phyloP scores from a whole-genome alignment of 2,113 vertebrate genomes.

The Aptenodytes forsteri region DNA sequence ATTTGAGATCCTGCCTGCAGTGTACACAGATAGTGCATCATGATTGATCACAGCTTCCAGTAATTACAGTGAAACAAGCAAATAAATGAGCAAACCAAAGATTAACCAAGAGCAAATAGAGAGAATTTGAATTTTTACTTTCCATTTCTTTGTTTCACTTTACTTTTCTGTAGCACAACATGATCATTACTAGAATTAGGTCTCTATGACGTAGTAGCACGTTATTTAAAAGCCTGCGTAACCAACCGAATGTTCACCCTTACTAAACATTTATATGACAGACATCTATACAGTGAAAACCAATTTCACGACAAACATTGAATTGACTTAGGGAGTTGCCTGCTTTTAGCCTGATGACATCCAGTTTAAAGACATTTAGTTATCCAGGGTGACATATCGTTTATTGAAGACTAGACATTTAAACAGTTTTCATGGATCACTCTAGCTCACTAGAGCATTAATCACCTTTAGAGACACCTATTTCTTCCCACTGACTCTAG shows the following conservation, averaged over 20 bases:
- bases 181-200: neutral
- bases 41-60: neutral
- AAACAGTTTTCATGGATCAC: fast-evolving
- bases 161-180: neutral
- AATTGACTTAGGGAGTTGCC: neutral
- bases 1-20: neutral
- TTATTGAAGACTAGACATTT: neutral
- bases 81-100: neutral
- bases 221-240: neutral
- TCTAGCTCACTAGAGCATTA: neutral
- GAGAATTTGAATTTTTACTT: neutral
- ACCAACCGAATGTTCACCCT: neutral
- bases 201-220: fast-evolving
- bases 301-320: fast-evolving
- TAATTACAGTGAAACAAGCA: neutral
- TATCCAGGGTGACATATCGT: neutral
- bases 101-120: neutral
- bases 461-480: neutral
- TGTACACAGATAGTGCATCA: neutral
- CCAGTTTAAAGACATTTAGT: neutral
- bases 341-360: neutral
- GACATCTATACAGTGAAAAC: neutral
- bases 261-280: fast-evolving
- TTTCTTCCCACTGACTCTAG: conserved; percentile 31
- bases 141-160: neutral